Conservation (phyloP, 1,140 invertebrate species). For the Megalopta genalis region DNA sequence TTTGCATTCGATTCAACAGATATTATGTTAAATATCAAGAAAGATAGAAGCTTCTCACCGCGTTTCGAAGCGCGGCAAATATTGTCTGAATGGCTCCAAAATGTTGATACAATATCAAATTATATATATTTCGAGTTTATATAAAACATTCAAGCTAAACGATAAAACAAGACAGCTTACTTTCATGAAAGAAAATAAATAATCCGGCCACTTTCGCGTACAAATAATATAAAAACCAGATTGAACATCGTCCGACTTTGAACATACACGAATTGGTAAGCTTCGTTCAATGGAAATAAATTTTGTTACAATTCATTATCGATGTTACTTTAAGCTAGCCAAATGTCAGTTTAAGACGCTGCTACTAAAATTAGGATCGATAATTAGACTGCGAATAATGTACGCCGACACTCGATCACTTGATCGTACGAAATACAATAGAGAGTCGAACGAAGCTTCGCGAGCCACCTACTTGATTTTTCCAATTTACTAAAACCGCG, state of each 20-base stretch:
- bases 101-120: background rate
- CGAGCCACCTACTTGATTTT: too few relatives aligned
- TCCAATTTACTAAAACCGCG: too few relatives aligned
- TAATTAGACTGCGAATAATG: background rate
- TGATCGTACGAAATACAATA: too few relatives aligned
- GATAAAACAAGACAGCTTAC: background rate
- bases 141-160: background rate
- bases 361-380: background rate
- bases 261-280: background rate
- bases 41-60: too few relatives aligned
- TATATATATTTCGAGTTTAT: background rate
- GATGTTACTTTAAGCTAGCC: background rate
- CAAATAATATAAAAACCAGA: background rate
- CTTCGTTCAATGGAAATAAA: too few relatives aligned
- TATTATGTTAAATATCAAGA: too few relatives aligned
- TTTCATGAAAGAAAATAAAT: background rate
- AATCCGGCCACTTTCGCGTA: conserved; percentile 7
- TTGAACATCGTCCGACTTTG: background rate
- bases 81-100: background rate
- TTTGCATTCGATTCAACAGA: too few relatives aligned
- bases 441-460: too few relatives aligned
- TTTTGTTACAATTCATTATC: background rate
- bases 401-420: too few relatives aligned
- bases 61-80: too few relatives aligned
- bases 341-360: background rate